Conservation (phyloP, 2,888 invertebrate species). For the Ischnura elegans region DNA sequence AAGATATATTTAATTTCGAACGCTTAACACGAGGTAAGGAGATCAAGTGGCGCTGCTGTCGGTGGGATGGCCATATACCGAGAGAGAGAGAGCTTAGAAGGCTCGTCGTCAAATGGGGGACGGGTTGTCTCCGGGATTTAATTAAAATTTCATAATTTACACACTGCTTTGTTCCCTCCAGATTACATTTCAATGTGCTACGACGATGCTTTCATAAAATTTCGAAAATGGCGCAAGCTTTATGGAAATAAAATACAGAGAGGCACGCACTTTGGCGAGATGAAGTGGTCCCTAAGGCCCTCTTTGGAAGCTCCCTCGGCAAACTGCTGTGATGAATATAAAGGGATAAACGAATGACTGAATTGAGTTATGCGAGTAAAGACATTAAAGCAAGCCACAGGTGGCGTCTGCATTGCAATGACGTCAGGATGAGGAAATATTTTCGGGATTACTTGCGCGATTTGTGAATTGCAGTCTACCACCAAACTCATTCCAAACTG, state of each 20-base stretch:
- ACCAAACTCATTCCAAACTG: neutral
- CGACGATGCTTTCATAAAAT: neutral
- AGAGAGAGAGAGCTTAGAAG: neutral
- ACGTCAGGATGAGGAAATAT: neutral
- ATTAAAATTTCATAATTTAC: slow-evolving; percentile 14
- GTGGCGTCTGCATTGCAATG: neutral
- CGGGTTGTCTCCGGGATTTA: neutral
- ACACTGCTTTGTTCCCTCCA: slow-evolving; percentile 8
- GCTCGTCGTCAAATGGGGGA: neutral
- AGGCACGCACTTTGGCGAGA: neutral
- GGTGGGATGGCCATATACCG: neutral
- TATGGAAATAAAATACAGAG: neutral
- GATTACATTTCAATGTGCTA: neutral
- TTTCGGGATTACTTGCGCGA: neutral
- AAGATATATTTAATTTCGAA: neutral
- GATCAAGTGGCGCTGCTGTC: slow-evolving; percentile 38
- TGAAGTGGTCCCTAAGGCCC: neutral
- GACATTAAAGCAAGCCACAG: neutral
- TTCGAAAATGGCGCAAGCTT: neutral
- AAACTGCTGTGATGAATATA: slow-evolving; percentile 28
- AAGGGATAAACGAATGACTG: neutral
- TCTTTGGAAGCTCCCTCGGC: neutral
- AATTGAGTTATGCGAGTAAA: neutral
- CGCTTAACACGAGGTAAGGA: neutral
- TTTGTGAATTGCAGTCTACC: neutral